Conservation (phyloP, 2,113 vertebrate species). For the Apus apus region DNA sequence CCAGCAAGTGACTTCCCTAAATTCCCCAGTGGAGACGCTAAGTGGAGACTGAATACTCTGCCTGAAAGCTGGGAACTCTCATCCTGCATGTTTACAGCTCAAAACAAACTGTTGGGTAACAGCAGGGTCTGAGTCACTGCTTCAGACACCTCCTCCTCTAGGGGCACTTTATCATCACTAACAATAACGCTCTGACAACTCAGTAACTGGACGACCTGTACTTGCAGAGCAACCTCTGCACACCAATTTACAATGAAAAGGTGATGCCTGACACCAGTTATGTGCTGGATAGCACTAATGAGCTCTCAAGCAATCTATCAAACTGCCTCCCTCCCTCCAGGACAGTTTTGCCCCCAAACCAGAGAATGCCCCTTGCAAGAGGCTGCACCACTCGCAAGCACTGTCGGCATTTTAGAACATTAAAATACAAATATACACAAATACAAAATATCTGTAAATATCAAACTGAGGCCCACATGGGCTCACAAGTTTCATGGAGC, state of each 20-base stretch:
- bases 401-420: neutral
- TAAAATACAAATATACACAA: neutral
- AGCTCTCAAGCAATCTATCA: neutral
- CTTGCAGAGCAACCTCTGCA: neutral
- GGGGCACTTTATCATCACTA: neutral
- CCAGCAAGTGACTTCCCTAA: neutral
- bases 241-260: neutral
- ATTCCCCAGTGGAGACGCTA: rapidly evolving
- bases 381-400: neutral
- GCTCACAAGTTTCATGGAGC: neutral
- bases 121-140: constrained; percentile 1
- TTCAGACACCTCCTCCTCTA: neutral
- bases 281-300: neutral
- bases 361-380: neutral
- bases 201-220: neutral
- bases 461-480: neutral
- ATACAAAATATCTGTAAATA: neutral
- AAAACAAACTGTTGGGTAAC: neutral
- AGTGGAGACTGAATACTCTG: rapidly evolving
- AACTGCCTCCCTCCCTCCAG: neutral
- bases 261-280: neutral
- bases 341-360: neutral
- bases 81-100: neutral
- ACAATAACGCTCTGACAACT: neutral
- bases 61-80: neutral